Conservation (phyloP, 2,888 invertebrate species). For the Heliconius cydno region DNA sequence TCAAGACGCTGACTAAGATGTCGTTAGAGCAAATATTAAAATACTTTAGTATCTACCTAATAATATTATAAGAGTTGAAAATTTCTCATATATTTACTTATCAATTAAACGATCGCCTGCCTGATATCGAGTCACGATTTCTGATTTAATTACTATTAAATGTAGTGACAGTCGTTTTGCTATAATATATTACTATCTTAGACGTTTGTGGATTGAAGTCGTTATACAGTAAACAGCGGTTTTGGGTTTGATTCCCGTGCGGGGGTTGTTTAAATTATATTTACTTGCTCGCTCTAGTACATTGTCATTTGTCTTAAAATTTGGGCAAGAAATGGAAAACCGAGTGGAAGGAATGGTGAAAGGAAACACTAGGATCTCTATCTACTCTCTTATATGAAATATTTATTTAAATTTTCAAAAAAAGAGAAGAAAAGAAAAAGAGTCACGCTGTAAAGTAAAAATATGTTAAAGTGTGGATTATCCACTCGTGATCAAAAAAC, state of each 20-base stretch:
- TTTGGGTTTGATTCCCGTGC: neutral
- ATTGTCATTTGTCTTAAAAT: too few species aligned
- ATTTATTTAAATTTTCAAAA: too few species aligned
- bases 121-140: slow-evolving; percentile 73
- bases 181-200: slow-evolving; percentile 19
- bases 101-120: slow-evolving; percentile 51
- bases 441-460: neutral
- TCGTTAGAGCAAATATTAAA: slow-evolving; percentile 37
- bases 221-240: neutral
- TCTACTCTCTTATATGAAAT: too few species aligned
- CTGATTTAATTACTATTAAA: slow-evolving; percentile 65
- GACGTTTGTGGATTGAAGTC: neutral
- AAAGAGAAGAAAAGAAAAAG: neutral
- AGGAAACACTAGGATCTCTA: too few species aligned
- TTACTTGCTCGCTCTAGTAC: neutral
- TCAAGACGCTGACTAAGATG: slow-evolving; percentile 29
- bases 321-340: too few species aligned
- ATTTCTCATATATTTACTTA: slow-evolving; percentile 46
- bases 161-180: slow-evolving; percentile 65
- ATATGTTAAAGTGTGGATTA: slow-evolving; percentile 22
- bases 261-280: neutral
- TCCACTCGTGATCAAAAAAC: slow-evolving; percentile 33
- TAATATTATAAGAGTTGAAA: slow-evolving; percentile 39
- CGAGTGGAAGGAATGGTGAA: too few species aligned
- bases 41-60: slow-evolving; percentile 22